These are phyloP conservation scores for Mastomys coucha DNA, from an alignment of 2,113 vertebrate genomes.

Conservation along the genomic window DNA sequence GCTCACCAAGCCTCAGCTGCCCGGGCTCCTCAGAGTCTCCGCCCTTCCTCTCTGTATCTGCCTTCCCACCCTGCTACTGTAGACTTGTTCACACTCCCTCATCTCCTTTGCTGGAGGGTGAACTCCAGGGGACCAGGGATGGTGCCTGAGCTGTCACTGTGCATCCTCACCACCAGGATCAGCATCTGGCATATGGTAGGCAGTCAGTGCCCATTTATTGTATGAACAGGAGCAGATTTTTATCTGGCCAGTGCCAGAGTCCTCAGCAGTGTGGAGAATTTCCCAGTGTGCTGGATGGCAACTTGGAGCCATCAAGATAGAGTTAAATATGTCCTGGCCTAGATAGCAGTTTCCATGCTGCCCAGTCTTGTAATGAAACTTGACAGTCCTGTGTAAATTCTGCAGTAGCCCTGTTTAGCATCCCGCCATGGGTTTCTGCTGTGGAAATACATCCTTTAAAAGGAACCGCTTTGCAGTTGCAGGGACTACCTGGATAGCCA, in stretches of 20 bases:
- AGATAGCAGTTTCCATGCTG: constrained; percentile 61
- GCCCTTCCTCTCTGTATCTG: not conserved
- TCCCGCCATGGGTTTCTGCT: constrained; percentile 50
- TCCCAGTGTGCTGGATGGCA: not conserved
- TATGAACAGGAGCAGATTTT: constrained; percentile 59
- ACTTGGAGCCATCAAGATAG: constrained; percentile 29
- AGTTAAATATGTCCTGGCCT: constrained; percentile 69
- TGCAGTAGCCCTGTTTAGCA: not conserved
- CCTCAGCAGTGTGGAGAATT: constrained; percentile 10
- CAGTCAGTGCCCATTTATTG: not conserved
- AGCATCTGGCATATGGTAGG: constrained; percentile 9
- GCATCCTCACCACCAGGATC: not conserved
- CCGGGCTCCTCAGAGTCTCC: not conserved
- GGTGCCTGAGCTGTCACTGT: fast-evolving
- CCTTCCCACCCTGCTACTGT: not conserved
- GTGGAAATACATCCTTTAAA: constrained; percentile 69
- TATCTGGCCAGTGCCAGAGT: constrained; percentile 52
- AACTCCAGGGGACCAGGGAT: not conserved
- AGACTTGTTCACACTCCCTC: not conserved
- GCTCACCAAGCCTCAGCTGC: not conserved
- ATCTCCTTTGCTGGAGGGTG: not conserved
- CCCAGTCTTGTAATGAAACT: not conserved
- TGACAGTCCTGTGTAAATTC: constrained; percentile 79
- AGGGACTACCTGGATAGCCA: not conserved
- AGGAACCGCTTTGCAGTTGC: constrained; percentile 52